Base-by-base conservation (phyloP, 2,113 vertebrate genomes). In the Plectropomus leopardus region DNA sequence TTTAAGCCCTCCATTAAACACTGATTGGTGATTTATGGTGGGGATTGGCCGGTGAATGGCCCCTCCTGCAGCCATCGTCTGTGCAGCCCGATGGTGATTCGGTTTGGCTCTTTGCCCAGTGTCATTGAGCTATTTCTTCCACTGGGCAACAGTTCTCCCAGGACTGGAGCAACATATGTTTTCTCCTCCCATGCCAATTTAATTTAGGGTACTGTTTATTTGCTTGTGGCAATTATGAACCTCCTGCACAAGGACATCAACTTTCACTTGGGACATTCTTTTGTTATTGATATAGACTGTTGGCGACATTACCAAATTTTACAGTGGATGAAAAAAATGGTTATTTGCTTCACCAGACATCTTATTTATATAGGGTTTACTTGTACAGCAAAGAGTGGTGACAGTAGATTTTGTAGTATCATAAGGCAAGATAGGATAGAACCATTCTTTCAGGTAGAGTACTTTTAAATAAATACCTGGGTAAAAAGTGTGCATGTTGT, bases 181-280 rank as follows among this genome's bases (percentile, higher is more conserved):
- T 80, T 72, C 65, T 68, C 16, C 55, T 85, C 78, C 75, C 72
- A 32, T 86, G 80, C 60, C 59, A 53, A 66, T 89, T 80, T 72
- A 88, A 85, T 83, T 84, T 51, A 73, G 70, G 80, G 78, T 87
- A 71, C 74, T 64, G 66, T 84, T 85, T 80, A 50, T 85, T 88
- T 36, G 60, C 84, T 87, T 76, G 72, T 80, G 67, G 87, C 83
- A 7, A 67, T 53, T 76, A 73, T 51, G n/a, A 58, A 76, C 66
- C 80, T 78, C 65, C 40, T 3, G 24, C 13, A 70, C 86, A 88
- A 86, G 84, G 86, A 78, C 86, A 69, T 53, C 16, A 19, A 50
- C 60, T 74, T 82, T 36, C 72, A 72, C 60, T 45, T 34, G 60
- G 66, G 71, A 55, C 51, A 65, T 54, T 21, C 36, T 76, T 78